Evolutionary conservation across 2,113 vertebrate species (phyloP).

Genomic region (Diglossa brunneiventris): DNA sequence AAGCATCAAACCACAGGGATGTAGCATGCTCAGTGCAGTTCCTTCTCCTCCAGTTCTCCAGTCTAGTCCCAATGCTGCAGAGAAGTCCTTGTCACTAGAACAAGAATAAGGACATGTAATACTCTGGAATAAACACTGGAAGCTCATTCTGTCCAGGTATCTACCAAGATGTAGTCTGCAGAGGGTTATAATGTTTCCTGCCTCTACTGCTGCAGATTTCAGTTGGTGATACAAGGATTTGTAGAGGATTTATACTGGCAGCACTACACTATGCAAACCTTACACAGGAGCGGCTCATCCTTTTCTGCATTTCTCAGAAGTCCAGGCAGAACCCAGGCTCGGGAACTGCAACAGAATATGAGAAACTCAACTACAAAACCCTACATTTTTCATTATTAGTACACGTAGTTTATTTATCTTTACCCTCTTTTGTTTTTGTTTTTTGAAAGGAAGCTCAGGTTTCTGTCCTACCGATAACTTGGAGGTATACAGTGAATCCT

Average conservation of each 20-base stretch:
- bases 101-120: background rate
- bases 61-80: background rate
- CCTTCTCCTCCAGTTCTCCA: background rate
- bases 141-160: background rate
- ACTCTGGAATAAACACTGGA: background rate
- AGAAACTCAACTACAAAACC: background rate
- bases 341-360: background rate
- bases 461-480: background rate
- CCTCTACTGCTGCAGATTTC: background rate
- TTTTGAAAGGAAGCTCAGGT: background rate
- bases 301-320: background rate
- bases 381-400: background rate
- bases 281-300: background rate
- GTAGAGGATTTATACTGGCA: background rate
- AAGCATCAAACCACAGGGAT: background rate
- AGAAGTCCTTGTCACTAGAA: background rate
- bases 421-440: background rate
- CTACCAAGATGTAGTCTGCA: background rate
- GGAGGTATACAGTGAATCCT: background rate
- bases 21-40: background rate
- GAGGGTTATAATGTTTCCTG: background rate
- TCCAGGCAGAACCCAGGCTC: background rate
- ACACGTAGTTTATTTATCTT: background rate
- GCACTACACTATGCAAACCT: no score
- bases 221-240: fast-evolving